Evolutionary conservation across 2,113 vertebrate species (phyloP).

Genomic region (Lipotes vexillifer): DNA sequence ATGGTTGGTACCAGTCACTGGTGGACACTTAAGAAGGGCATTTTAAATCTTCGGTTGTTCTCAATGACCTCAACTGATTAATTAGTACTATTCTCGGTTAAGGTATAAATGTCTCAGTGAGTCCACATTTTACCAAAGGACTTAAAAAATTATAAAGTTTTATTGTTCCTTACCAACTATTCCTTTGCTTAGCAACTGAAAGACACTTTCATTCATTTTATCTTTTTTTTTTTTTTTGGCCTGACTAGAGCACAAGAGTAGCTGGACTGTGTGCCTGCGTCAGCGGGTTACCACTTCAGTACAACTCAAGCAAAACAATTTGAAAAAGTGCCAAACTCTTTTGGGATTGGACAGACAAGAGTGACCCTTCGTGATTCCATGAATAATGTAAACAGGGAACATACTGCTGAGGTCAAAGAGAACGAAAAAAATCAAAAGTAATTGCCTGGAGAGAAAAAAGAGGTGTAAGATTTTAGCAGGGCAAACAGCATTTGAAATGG

Average conservation of each 20-base stretch:
- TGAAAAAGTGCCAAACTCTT: slow-evolving; percentile 50
- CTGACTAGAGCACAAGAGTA: background rate
- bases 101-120: background rate
- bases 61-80: background rate
- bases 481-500: background rate
- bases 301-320: slow-evolving; percentile 48
- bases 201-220: background rate
- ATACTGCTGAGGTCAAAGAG: slow-evolving; percentile 48
- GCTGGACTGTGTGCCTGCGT: background rate
- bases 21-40: background rate
- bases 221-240: slow-evolving; percentile 20
- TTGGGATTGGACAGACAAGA: slow-evolving; percentile 26
- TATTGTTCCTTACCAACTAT: background rate
- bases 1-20: background rate
- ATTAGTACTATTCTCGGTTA: background rate
- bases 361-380: slow-evolving; percentile 52
- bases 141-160: background rate
- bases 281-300: slow-evolving; percentile 38
- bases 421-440: slow-evolving; percentile 22
- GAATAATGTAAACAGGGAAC: slow-evolving; percentile 41
- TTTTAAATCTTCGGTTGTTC: background rate
- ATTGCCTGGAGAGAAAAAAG: background rate
- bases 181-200: slow-evolving; percentile 31
- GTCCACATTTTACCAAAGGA: background rate
- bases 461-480: background rate